These are phyloP conservation scores for Leptinotarsa defecta DNA, from an alignment of 1,140 invertebrate species.

Conservation along the genomic window DNA sequence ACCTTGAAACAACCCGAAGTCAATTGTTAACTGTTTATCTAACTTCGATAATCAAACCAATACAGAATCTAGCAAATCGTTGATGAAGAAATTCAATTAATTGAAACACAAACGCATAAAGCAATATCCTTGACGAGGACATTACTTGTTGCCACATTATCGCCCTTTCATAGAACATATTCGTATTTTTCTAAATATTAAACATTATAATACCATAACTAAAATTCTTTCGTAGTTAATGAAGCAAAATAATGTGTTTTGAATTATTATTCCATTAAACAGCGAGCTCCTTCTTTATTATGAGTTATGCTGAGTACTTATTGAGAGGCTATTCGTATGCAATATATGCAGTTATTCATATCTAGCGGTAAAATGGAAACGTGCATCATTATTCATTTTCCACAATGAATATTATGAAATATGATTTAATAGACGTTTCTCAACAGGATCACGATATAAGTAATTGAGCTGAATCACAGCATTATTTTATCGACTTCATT, in stretches of 20 bases:
- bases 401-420: background rate
- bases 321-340: background rate
- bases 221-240: background rate
- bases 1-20: no score
- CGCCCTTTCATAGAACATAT: background rate
- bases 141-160: background rate
- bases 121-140: background rate
- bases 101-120: background rate
- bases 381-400: background rate
- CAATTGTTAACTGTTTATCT: no score
- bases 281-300: background rate
- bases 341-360: background rate
- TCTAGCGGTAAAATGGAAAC: slow-evolving; percentile 2
- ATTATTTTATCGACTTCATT: no score
- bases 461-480: background rate
- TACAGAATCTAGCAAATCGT: no score
- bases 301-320: no score
- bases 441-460: background rate
- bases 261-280: background rate
- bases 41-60: no score
- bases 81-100: background rate
- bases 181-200: background rate
- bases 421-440: background rate
- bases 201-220: background rate
- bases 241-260: background rate